Conservation (phyloP, 1,140 invertebrate genomes). For the Limonius californicus region DNA sequence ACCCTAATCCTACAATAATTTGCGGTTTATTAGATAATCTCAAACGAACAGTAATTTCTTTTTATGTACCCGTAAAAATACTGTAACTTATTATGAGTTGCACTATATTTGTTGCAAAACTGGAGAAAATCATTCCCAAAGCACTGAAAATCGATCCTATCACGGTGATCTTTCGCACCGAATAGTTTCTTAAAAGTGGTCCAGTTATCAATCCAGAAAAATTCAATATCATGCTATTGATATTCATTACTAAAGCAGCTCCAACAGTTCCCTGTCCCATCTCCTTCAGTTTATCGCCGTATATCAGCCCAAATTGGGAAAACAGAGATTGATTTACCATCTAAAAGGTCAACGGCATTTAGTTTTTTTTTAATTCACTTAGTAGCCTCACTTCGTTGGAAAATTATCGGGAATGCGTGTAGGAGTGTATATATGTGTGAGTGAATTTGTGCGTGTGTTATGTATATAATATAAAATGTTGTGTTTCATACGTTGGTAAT, state of each 20-base stretch:
- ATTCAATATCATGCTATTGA: constrained; percentile 64
- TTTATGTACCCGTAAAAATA: constrained; percentile 56
- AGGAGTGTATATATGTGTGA: too few species aligned
- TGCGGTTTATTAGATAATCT: not conserved
- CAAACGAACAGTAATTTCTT: not conserved
- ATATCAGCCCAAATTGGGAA: constrained; percentile 67
- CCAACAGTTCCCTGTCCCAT: constrained; percentile 60
- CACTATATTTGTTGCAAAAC: constrained; percentile 56
- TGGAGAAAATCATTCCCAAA: constrained; percentile 58
- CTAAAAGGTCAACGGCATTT: constrained; percentile 45
- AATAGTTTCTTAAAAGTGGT: constrained; percentile 60
- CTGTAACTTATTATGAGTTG: constrained; percentile 67
- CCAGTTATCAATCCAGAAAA: constrained; percentile 66
- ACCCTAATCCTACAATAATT: constrained; percentile 57
- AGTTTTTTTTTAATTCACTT: too few species aligned
- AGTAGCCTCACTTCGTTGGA: not conserved
- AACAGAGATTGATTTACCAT: constrained; percentile 68
- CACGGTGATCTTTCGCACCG: constrained; percentile 59
- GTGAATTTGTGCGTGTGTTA: too few species aligned
- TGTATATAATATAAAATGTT: too few species aligned
- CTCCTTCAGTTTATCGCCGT: constrained; percentile 58
- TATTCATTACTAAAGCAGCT: constrained; percentile 65
- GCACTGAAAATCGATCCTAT: constrained; percentile 58
- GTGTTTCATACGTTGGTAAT: too few species aligned
- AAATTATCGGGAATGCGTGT: not conserved